Evolutionary conservation across 2,797 vertebrate species (phyloP).

Genomic region (Darevskia nairensis): DNA sequence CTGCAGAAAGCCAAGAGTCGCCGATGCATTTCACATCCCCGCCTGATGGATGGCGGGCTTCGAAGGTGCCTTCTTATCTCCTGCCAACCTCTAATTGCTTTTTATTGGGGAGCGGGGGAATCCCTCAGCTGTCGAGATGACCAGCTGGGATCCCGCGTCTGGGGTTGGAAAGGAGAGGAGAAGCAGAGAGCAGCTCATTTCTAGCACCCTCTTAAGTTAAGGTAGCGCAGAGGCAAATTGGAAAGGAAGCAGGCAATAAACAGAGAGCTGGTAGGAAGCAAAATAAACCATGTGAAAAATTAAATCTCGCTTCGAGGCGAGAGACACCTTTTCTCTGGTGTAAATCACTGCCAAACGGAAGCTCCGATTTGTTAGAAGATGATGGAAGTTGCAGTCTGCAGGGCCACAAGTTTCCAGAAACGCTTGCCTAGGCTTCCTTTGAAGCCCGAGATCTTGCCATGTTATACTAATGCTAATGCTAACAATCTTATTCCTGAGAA

Average conservation of each 20-base stretch:
- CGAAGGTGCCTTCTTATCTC: not conserved
- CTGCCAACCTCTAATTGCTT: conserved; percentile 1
- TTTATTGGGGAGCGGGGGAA: not conserved
- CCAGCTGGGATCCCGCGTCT: not conserved
- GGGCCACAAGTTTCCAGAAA: too few species aligned
- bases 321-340: not conserved
- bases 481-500: too few species aligned
- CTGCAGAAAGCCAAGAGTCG: not conserved
- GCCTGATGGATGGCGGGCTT: not conserved
- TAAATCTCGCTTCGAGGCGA: not conserved
- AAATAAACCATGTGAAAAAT: not conserved
- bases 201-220: too few species aligned
- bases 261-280: not conserved
- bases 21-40: not conserved
- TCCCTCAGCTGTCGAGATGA: not conserved
- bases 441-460: too few species aligned
- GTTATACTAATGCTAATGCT: too few species aligned
- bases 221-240: too few species aligned
- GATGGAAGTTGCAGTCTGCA: too few species aligned
- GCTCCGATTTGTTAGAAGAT: not conserved
- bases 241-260: too few species aligned
- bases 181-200: too few species aligned
- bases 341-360: not conserved
- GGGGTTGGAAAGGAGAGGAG: not conserved
- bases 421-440: too few species aligned